Conservation (phyloP, 2,113 vertebrate species). For the Eulacestoma nigropectus region DNA sequence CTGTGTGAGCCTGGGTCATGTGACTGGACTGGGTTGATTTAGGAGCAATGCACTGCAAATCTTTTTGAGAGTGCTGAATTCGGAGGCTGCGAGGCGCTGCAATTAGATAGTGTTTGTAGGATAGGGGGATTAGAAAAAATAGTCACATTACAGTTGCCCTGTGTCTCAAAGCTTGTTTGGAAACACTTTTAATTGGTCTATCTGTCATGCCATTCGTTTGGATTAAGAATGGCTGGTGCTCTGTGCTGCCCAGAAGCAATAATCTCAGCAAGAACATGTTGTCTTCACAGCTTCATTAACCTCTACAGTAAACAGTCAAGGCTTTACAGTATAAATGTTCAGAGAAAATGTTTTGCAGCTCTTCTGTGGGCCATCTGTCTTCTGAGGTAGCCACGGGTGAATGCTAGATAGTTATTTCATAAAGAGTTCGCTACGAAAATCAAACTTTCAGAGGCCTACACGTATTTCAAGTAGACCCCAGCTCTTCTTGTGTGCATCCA, state of each 20-base stretch:
- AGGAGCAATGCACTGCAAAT: neutral
- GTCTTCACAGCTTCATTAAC: constrained; percentile 52
- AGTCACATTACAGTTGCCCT: constrained; percentile 10
- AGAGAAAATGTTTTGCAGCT: neutral
- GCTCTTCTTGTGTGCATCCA: neutral
- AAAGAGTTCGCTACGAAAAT: neutral
- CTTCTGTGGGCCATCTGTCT: neutral
- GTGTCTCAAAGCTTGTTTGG: constrained; percentile 42
- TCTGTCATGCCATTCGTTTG: constrained; percentile 43
- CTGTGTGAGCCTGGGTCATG: neutral
- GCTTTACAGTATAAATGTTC: neutral
- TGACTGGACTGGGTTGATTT: neutral
- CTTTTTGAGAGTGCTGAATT: neutral
- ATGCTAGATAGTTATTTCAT: neutral
- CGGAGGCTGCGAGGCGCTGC: neutral
- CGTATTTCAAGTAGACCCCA: neutral
- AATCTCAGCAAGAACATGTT: constrained; percentile 34
- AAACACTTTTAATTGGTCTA: constrained; percentile 55
- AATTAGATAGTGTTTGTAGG: neutral
- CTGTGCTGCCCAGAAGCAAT: constrained; percentile 40
- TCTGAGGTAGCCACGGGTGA: neutral
- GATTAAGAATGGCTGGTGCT: constrained; percentile 18
- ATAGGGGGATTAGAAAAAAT: neutral
- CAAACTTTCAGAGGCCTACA: neutral
- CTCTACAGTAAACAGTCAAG: neutral